Base-by-base conservation (phyloP, 2,888 invertebrate genomes). In the Cryptus viduatorius region DNA sequence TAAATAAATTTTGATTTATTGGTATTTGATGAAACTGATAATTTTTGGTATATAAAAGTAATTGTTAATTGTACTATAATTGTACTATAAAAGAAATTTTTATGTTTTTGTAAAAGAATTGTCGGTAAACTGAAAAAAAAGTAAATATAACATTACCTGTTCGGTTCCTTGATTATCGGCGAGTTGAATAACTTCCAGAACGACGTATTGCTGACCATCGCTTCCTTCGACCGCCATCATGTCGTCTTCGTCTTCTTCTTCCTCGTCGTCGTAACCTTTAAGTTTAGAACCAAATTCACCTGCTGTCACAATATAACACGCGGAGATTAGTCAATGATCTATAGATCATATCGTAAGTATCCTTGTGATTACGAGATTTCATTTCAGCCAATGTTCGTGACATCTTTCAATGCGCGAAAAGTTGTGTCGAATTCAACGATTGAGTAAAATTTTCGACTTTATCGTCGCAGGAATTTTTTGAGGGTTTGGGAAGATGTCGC, bases 171-270 rank as follows among this genome's bases (percentile, higher is more conserved):
- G 97, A 75, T 96, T 96, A 87, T 95, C 95, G 24, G 95, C 95
- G 59, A 97, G 93, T 89, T 97, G 97, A 64, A 98, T 97, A 10
- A 98, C 98, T 94, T 98, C 98, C 14, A 98, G 94, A n/a, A 98
- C 98, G 69, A 98, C 98, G 90, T 97, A 98, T 93, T 97, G 97
- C 88, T 97, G 97, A 0, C 97, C 97, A 92, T 96, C 96, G 5
- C 96, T 95, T 31, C 95, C 96, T 92, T 97, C 96, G 0, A 96
- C 95, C 4, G 96, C 95, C 94, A 96, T 95, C 93, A 96, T 95
- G 77, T 95, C 95, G 48, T 95, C 95, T 85, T 96, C 95, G 50
- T 94, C 94, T 79, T 95, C 95, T 82, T 93, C 93, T 48, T 91
- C 92, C 71, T 93, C 93, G 67, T 93, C 93, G 50, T 92, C 93